These are phyloP conservation scores for Ctenomys sociabilis DNA, from an alignment of 2,113 vertebrate species.

Conservation along the genomic window DNA sequence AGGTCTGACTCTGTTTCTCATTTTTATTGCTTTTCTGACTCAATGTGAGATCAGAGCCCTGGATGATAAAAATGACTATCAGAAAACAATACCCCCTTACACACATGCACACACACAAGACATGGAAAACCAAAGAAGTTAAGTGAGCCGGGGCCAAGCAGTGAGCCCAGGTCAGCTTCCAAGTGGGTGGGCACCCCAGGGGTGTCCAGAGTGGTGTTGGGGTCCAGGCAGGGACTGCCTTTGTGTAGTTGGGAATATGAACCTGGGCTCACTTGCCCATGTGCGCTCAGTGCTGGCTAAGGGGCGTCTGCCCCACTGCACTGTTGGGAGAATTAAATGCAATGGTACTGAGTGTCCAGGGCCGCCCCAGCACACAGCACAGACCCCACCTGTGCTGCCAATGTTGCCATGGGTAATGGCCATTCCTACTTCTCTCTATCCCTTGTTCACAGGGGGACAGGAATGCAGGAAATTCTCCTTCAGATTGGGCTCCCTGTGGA, in stretches of 20 bases:
- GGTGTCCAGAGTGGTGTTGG: neutral
- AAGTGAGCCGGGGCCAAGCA: neutral
- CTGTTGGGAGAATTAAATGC: neutral
- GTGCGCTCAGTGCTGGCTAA: neutral
- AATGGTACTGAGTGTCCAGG: neutral
- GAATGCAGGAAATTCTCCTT: neutral
- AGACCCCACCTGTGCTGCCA: neutral
- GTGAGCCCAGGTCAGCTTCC: neutral
- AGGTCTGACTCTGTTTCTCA: neutral
- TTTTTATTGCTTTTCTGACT: neutral
- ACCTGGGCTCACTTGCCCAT: fast-evolving
- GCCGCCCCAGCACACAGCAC: neutral
- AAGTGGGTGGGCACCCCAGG: neutral
- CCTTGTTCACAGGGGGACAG: neutral
- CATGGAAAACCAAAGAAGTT: neutral
- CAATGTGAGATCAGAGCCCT: neutral
- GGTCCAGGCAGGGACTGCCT: neutral
- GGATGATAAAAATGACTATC: neutral
- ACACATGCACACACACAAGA: neutral
- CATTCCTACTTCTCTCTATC: neutral
- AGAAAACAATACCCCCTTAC: neutral
- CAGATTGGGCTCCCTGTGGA: neutral
- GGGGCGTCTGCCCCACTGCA: neutral
- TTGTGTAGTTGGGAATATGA: fast-evolving
- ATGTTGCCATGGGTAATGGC: neutral